Evolutionary conservation across 2,797 vertebrate genomes (phyloP).

Genomic region (Cottoperca gobio): DNA sequence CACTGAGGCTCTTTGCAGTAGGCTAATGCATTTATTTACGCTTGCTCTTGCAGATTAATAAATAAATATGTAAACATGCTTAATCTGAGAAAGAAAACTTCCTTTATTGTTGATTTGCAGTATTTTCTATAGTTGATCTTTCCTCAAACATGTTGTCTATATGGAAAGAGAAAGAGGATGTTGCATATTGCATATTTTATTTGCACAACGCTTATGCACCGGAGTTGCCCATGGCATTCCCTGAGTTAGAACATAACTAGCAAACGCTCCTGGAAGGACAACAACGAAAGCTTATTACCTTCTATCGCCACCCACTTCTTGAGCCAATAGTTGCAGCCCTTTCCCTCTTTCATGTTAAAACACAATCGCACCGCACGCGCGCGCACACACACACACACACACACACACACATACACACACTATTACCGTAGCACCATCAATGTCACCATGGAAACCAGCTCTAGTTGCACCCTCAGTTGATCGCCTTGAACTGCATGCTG

Average conservation of each 20-base stretch:
- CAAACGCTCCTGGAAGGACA: background rate
- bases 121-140: background rate
- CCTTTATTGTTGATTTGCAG: background rate
- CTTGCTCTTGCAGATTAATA: background rate
- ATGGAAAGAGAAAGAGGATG: background rate
- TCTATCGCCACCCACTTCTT: constrained; percentile 55
- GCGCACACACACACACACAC: background rate
- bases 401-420: constrained; percentile 2
- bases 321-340: constrained; percentile 62
- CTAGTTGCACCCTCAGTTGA: constrained; percentile 63
- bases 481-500: constrained; percentile 39
- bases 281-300: background rate
- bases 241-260: background rate
- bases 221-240: background rate
- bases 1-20: background rate
- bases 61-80: background rate
- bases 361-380: constrained; percentile 2
- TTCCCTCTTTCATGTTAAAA: constrained; percentile 47
- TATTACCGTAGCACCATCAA: constrained; percentile 60
- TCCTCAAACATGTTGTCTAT: background rate
- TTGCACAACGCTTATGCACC: background rate
- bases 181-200: background rate
- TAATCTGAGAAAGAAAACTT: background rate
- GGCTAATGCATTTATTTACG: background rate
- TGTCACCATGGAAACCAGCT: constrained; percentile 81